Percentiles rank a stretch among this genome's conserved stretches.
Evolutionary conservation across 2,113 vertebrate genomes (phyloP).

Genomic region (Platycercus adscitus): DNA sequence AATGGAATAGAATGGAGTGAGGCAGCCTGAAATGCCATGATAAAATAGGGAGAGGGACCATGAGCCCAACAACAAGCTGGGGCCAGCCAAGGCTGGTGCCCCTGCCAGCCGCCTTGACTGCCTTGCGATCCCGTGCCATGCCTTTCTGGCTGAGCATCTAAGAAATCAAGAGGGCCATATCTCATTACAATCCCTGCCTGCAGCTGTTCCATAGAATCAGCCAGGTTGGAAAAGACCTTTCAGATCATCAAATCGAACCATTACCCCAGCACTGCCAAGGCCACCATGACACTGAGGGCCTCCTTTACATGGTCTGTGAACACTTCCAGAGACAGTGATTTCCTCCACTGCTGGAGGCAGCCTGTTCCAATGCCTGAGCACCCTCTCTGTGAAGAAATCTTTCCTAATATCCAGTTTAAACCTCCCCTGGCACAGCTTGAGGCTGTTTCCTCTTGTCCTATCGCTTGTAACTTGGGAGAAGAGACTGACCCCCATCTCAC

Average conservation of each 20-base stretch:
- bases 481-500: neutral
- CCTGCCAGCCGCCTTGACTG: fast-evolving
- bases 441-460: neutral
- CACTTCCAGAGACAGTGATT: neutral
- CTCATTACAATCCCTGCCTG: neutral
- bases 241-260: neutral
- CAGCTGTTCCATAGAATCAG: neutral
- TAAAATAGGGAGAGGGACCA: neutral
- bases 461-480: neutral
- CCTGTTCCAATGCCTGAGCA: neutral
- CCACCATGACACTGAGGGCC: neutral
- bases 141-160: fast-evolving
- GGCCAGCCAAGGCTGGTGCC: neutral
- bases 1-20: neutral
- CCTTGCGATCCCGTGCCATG: neutral
- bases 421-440: neutral
- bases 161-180: neutral
- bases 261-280: neutral
- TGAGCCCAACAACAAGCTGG: neutral
- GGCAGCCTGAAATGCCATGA: neutral
- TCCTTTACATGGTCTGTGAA: neutral
- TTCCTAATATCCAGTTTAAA: neutral
- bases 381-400: neutral
- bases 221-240: neutral
- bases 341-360: neutral